These are phyloP conservation scores for Oscheius myriophilus DNA, from an alignment of 2,888 invertebrate species.

Conservation along the genomic window DNA sequence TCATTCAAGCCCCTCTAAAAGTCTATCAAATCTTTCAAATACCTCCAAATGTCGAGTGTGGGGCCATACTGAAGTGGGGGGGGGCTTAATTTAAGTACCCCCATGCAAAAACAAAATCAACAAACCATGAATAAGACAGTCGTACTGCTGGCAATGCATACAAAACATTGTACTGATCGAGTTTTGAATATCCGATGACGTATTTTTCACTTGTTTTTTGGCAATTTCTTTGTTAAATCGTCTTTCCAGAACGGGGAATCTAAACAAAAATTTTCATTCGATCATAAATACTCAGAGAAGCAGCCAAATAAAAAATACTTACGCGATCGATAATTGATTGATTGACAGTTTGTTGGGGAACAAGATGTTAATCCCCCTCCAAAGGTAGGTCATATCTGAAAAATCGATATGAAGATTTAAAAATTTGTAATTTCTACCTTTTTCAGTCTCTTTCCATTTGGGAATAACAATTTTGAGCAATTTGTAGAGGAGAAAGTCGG, in stretches of 20 bases:
- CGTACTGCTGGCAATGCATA: slow-evolving; percentile 22
- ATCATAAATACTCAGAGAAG: too few relatives aligned
- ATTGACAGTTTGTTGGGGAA: slow-evolving; percentile 42
- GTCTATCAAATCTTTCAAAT: too few relatives aligned
- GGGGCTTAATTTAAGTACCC: too few relatives aligned
- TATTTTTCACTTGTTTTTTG: background rate
- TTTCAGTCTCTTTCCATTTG: slow-evolving; percentile 6
- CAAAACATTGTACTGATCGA: slow-evolving; percentile 23
- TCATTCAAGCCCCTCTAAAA: too few relatives aligned
- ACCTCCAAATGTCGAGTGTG: too few relatives aligned
- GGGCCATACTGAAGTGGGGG: too few relatives aligned
- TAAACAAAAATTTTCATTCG: background rate
- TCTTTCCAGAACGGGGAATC: background rate
- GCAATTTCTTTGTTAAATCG: too few relatives aligned
- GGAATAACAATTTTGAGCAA: slow-evolving; percentile 17
- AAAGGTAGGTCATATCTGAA: slow-evolving; percentile 32
- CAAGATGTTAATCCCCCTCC: slow-evolving; percentile 31
- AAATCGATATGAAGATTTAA: too few relatives aligned
- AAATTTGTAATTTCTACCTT: slow-evolving; percentile 10
- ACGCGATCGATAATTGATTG: slow-evolving; percentile 26
- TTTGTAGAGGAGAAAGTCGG: slow-evolving; percentile 20
- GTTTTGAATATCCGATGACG: slow-evolving; percentile 14
- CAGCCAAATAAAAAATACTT: too few relatives aligned
- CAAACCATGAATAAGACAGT: slow-evolving; percentile 24
- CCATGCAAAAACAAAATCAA: background rate